These are phyloP conservation scores for Pelobates fuscus DNA, from an alignment of 2,113 vertebrate species.

Conservation along the genomic window DNA sequence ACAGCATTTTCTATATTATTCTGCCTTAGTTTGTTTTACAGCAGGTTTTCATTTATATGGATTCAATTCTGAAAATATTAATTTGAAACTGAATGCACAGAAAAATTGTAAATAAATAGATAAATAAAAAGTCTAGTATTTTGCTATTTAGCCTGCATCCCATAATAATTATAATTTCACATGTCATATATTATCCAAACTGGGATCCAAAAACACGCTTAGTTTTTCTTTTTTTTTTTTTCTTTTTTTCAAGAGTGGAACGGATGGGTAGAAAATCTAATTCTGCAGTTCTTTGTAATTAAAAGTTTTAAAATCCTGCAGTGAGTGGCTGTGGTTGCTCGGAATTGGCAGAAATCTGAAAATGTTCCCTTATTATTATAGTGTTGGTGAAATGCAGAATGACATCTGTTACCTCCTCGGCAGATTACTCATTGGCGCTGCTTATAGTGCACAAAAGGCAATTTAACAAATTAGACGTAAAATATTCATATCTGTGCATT, in stretches of 20 bases:
- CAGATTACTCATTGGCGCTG: slow-evolving; percentile 45
- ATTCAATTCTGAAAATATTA: too few species aligned
- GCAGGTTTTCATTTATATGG: too few species aligned
- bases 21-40: too few species aligned
- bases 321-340: slow-evolving; percentile 41
- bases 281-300: slow-evolving; percentile 46
- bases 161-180: slow-evolving; percentile 46
- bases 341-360: slow-evolving; percentile 44
- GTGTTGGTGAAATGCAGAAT: slow-evolving; percentile 47
- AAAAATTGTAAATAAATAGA: too few species aligned
- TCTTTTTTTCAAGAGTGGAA: slow-evolving; percentile 21
- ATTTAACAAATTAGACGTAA: slow-evolving; percentile 45
- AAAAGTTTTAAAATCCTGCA: slow-evolving; percentile 49
- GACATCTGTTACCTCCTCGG: slow-evolving; percentile 47
- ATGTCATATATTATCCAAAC: slow-evolving; percentile 46
- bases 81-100: too few species aligned
- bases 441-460: slow-evolving; percentile 40
- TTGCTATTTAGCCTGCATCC: slow-evolving; percentile 28
- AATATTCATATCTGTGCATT: slow-evolving; percentile 21
- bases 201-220: slow-evolving; percentile 41
- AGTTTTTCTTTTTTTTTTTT: slow-evolving; percentile 20
- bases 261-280: slow-evolving; percentile 47
- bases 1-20: too few species aligned
- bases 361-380: slow-evolving; percentile 49
- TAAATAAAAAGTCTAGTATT: slow-evolving; percentile 17